Conservation (phyloP, 2,888 invertebrate species). For the Pogonocherus hispidulus region DNA sequence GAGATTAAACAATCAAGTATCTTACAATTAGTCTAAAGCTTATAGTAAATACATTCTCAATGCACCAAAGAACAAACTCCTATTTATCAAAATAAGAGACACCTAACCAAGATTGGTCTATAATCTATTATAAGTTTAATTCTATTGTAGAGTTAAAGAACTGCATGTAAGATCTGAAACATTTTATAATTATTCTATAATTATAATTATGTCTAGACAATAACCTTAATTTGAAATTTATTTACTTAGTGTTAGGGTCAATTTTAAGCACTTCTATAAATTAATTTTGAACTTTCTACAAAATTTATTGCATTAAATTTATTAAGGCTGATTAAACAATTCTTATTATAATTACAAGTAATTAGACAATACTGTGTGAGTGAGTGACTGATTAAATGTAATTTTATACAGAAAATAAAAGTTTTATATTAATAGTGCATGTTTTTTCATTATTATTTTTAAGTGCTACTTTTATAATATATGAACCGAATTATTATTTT, state of each 20-base stretch:
- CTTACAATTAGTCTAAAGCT: background rate
- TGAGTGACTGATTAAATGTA: conserved; percentile 46
- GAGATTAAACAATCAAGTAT: background rate
- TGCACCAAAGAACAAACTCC: conserved; percentile 8
- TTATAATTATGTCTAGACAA: conserved; percentile 10
- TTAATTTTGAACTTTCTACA: background rate
- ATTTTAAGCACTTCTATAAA: background rate
- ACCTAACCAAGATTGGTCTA: too few relatives aligned
- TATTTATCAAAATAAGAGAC: background rate
- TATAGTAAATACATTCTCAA: background rate
- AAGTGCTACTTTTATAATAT: background rate
- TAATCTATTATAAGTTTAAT: too few relatives aligned
- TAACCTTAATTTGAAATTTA: background rate
- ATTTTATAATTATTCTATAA: conserved; percentile 15
- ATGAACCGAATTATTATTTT: too few relatives aligned
- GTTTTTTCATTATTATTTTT: background rate
- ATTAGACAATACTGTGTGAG: conserved; percentile 30
- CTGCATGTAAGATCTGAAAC: too few relatives aligned
- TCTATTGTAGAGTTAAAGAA: too few relatives aligned
- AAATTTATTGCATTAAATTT: background rate
- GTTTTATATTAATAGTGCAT: background rate
- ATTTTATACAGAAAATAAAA: conserved; percentile 27
- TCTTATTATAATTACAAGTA: conserved; percentile 31
- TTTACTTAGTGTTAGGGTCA: background rate
- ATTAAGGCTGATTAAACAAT: conserved; percentile 47